phyloP scores from a whole-genome alignment of 2,797 vertebrate genomes.

The Meriones psammophilus region DNA sequence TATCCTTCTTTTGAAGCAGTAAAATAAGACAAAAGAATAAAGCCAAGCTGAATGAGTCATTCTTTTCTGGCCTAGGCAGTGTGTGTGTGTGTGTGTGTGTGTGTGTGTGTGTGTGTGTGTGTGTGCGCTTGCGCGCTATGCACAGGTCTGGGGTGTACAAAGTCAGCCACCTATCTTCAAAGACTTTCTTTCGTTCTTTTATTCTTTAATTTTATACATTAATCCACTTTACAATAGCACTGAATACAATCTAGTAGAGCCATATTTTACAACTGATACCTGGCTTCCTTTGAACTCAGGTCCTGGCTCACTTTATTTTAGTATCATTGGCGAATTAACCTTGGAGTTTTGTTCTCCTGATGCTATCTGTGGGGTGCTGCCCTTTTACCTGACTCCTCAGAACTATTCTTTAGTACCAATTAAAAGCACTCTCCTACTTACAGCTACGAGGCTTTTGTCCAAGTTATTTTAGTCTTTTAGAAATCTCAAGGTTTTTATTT shows the following conservation, averaged over 20 bases:
- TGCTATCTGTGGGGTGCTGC: neutral
- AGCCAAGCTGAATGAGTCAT: neutral
- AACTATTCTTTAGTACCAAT: neutral
- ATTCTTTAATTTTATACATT: neutral
- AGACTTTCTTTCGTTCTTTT: neutral
- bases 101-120: neutral
- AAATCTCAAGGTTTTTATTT: constrained; percentile 41
- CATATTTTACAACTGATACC: neutral
- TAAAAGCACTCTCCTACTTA: neutral
- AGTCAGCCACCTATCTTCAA: neutral
- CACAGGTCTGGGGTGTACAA: neutral
- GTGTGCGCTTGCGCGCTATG: neutral
- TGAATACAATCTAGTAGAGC: neutral
- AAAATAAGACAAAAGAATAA: constrained; percentile 51
- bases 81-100: neutral
- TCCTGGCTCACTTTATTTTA: neutral
- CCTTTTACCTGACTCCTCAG: neutral
- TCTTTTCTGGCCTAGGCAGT: neutral
- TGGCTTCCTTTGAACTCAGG: neutral
- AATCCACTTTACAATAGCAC: neutral
- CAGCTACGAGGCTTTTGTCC: neutral
- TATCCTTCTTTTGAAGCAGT: constrained; percentile 7
- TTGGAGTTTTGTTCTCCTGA: neutral
- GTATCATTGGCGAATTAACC: neutral
- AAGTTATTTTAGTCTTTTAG: neutral